Evolutionary conservation across 1,140 invertebrate genomes (phyloP), one percentile per base, ranked within the genome.

Genomic region (Aphaenogaster rudis): DNA sequence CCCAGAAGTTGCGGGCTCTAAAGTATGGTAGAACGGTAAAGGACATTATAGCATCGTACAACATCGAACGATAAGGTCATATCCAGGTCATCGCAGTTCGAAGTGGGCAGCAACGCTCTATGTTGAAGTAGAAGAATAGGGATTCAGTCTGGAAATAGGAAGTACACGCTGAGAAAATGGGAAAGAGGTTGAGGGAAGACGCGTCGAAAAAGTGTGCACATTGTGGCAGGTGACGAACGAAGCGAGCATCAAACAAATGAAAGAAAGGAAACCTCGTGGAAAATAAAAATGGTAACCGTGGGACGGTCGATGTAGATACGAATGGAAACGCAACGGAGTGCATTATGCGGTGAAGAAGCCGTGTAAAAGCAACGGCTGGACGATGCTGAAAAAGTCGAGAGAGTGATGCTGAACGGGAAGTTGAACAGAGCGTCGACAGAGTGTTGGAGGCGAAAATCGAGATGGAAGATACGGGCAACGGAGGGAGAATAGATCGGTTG

Each of bases 401-500:
- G 36, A 36, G 11, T 15, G 48, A 63, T 17, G 59, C 66, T 1
- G 39, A 72, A 80, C 33, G 36, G 39, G 36, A 71, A 77, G 63
- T 33, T 48, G 54, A 45, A 67, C 36, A 52, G 17, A 42, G 48
- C 57, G 36, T 61, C 48, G 42, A 7, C 15, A 45, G 9, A 17
- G 48, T 54, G 9, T 63, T 21, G 77, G 63, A 33, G 72, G 7
- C 48, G 36, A 77, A 28, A 28, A 57, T 63, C 45, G 76, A 88
- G 71, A 74, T 63, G 50, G 59, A 59, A 39, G 52, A 50, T 9
- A 45, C 15, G 17, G 63, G 63, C 17, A 2, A 6, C 17, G 17
- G 6, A 42, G 50, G 50, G 36, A 66, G 52, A 90, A 87, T 66
- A 76, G 88, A 90, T 90, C 74, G 74, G 59, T 67, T 48, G 72